Base-by-base conservation (phyloP, 1,140 invertebrate genomes). In the Saccostrea echinata region DNA sequence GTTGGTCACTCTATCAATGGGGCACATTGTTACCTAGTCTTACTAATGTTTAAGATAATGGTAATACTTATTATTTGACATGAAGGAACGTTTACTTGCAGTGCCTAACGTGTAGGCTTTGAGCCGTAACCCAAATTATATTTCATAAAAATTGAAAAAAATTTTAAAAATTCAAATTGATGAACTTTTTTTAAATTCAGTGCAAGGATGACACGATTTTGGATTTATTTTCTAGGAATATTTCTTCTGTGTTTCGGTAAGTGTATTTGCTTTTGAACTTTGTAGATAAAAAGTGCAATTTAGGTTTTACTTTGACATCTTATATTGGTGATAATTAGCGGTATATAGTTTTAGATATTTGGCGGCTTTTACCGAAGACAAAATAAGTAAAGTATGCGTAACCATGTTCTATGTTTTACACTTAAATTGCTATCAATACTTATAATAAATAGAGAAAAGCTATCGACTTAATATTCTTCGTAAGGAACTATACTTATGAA, bases 101-200 rank as follows among this genome's bases (percentile, higher is more conserved):
- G 27, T 30, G 24, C 2, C 13, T 76, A 30, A 27, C 12, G 68
- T 33, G 24, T 76, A 76, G 68, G 68, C 68, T 76, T 43, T 27
- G 13, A 33, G 68, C 68, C 68, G 27, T 16, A 33, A 33, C 13
- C 27, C 12, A 30, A 30, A 76, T 13, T 76, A 12, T 30, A 30
- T 30, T 76, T 76, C 27, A 76, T 76, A 76, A 76, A 76, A 76
- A 76, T 33, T 33, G 27, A 64, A 64, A 64, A 64, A 61, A 64
- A 64, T n/a, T 43, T 43, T 0, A 21, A 61, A 61, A 61, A 12
- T 76, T 76, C 0, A 33, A 30, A 76, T 3, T 16, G 1, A 76
- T 30, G 27, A 30, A 27, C 27, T 16, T 30, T 30, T 27, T 33
- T 76, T 76, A 30, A 68, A 30, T 76, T 16, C 24, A 30, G 16